A percentile compares a stretch with the other conserved stretches of the same genome.
Conservation (phyloP, 2,797 vertebrate species). For the Poecilia velifera region DNA sequence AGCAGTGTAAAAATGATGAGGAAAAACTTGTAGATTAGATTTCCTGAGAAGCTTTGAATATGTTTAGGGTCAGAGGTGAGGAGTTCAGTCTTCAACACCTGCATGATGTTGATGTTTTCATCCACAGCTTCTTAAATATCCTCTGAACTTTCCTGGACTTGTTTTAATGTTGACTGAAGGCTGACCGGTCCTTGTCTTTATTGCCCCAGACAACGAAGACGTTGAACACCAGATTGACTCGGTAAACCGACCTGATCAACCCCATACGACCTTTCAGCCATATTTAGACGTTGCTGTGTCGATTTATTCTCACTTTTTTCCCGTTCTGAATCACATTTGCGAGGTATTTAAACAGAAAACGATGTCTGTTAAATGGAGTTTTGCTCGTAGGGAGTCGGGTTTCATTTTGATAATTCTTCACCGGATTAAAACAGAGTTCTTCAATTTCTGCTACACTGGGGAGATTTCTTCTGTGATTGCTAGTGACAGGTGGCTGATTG, state of each 20-base stretch:
- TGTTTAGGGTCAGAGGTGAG: neutral
- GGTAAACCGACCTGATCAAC: neutral
- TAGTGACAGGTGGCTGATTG: neutral
- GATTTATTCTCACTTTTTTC: neutral
- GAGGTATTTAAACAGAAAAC: neutral
- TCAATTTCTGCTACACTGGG: neutral
- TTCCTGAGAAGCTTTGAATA: neutral
- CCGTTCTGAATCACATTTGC: neutral
- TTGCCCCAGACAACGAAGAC: neutral
- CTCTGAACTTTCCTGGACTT: neutral
- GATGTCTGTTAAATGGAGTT: neutral
- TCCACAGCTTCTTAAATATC: neutral
- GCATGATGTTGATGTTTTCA: neutral
- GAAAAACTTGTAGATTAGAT: neutral
- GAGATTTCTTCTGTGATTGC: neutral
- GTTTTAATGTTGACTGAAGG: neutral
- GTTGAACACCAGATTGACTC: neutral
- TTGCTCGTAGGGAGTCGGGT: neutral
- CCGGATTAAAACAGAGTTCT: neutral
- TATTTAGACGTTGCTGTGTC: too few relatives aligned
- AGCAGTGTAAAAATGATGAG: neutral
- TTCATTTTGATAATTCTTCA: neutral
- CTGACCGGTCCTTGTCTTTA: neutral
- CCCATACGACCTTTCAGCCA: neutral
- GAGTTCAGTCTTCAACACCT: neutral